Conservation (phyloP, 2,797 vertebrate species). For the Ceryle rudis region DNA sequence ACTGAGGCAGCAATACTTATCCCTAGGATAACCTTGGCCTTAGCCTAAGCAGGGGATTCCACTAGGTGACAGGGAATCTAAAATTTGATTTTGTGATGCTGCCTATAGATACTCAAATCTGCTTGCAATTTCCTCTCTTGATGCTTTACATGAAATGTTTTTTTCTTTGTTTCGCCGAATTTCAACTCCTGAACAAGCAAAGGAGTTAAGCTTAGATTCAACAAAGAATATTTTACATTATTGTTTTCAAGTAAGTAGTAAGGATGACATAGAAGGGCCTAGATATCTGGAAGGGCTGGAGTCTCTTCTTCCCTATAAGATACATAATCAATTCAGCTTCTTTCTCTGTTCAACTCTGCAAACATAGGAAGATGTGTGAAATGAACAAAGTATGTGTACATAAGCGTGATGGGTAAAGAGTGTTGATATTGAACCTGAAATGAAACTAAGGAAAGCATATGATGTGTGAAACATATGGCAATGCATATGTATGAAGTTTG, state of each 20-base stretch:
- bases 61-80: neutral
- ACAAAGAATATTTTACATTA: neutral
- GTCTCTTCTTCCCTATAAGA: constrained; percentile 16
- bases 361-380: constrained; percentile 72
- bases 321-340: neutral
- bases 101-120: neutral
- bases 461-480: constrained; percentile 79
- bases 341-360: constrained; percentile 51
- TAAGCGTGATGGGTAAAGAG: constrained; percentile 68
- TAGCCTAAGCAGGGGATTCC: neutral
- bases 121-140: neutral
- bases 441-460: constrained; percentile 73
- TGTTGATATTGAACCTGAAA: constrained; percentile 77
- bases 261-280: neutral
- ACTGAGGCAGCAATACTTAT: neutral
- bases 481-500: constrained; percentile 79
- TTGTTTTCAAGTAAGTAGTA: neutral
- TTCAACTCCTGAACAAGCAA: neutral
- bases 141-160: neutral
- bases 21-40: neutral
- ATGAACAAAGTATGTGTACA: constrained; percentile 75
- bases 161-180: neutral
- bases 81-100: neutral
- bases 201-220: neutral
- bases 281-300: neutral